Percentiles rank a stretch among this genome's conserved stretches.
These are phyloP conservation scores for Drosophila imparisetae DNA, from an alignment of 2,888 invertebrate species.

Conservation along the genomic window DNA sequence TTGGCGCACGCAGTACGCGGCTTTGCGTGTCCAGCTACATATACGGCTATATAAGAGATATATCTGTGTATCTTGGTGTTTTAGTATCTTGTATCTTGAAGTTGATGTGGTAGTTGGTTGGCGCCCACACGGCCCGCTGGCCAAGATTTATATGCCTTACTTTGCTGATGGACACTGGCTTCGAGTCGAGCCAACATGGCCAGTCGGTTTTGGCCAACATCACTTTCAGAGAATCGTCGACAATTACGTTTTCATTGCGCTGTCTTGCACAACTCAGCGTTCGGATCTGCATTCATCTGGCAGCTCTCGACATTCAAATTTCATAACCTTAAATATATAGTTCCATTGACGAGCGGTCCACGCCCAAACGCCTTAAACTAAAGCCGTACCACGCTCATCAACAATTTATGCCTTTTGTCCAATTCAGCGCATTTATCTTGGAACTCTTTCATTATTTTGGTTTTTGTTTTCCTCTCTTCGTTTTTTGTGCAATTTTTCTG, in stretches of 20 bases:
- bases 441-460: conserved; percentile 43
- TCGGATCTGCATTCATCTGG: conserved; percentile 57
- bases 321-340: conserved; percentile 46
- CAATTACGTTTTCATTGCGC: conserved; percentile 50
- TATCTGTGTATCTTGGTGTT: conserved; percentile 20
- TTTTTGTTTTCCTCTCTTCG: conserved; percentile 9
- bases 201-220: conserved; percentile 16
- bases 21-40: conserved; percentile 35
- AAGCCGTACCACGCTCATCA: conserved; percentile 60
- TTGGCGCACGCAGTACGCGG: conserved; percentile 61
- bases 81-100: conserved; percentile 28
- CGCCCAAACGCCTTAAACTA: conserved; percentile 45
- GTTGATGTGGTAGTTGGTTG: not conserved
- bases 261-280: conserved; percentile 24
- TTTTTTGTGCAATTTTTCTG: conserved; percentile 56
- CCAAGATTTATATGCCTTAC: conserved; percentile 45
- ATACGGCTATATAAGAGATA: not conserved
- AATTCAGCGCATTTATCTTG: conserved; percentile 28
- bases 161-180: conserved; percentile 56
- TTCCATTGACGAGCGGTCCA: conserved; percentile 59
- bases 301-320: conserved; percentile 32
- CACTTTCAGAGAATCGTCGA: conserved; percentile 38
- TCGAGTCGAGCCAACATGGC: conserved; percentile 13
- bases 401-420: conserved; percentile 38
- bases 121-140: conserved; percentile 43